Evolutionary conservation across 1,140 invertebrate genomes (phyloP), one percentile per base, ranked within the genome.

Genomic region (Lutraria rhynchaena): DNA sequence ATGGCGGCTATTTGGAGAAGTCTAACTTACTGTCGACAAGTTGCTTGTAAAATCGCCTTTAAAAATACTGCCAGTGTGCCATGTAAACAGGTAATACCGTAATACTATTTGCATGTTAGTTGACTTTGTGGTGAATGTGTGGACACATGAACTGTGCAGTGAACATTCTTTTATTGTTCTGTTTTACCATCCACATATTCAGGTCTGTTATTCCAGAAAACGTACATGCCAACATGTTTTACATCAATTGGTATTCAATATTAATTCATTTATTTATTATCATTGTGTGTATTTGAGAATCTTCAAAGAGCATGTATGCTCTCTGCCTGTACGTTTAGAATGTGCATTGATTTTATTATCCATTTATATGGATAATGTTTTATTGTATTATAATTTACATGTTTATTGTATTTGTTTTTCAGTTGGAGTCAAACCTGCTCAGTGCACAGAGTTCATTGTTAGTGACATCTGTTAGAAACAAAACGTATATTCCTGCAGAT

Each of bases 381-480:
- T 11, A 13, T 13, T 58, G 17, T 13, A 9, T 15, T 58, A 13
- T 27, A 9, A n/a, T 22, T 58, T 17, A 33, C 11, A 15, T 35
- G 17, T 31, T 29, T 11, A 29, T 15, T 61, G 11, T n/a, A 61
- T 35, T 29, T 19, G 3, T 65, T 24, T 46, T 3, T n/a, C 31
- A 65, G 61, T n/a, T 65, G 7, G 33, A 41, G 3, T 61, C 24
- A 15, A 61, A 27, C 24, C 58, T 35, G 9, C 58, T 31, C 13
- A 35, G 4, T 7, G 24, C 27, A 19, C 11, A 15, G 58, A 17
- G 11, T 19, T 41, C 9, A 37, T 24, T 29, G 22, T 35, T 33
- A n/a, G 35, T 65, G 61, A 51, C 29, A 19, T 61, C 55, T 41
- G 44, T 76, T 24, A 61, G 60, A 53, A 65, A 44, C 49, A 65